Evolutionary conservation across 37 sponge, comb jelly and placozoan genomes (phyloP), one percentile per base, ranked within the genome.

Genomic region (Halisarca cf. caerulea): DNA sequence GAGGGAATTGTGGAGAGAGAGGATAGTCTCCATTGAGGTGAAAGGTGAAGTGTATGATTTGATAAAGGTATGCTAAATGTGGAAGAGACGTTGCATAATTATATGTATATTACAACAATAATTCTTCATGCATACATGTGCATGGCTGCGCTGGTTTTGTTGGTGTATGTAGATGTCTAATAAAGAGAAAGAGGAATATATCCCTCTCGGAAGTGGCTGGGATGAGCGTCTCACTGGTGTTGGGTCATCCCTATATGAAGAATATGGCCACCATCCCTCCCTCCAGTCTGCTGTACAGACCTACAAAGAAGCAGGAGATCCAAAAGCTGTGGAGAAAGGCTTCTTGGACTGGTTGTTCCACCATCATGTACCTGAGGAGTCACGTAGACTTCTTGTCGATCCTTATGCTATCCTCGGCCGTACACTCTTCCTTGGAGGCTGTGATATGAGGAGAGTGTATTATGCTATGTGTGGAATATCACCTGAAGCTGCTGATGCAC

Each of bases 261-360:
- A 68, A 68, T 68, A 68, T 68, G 69, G 69, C 69, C 69, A 30
- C 69, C 69, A 68, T 4, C 35, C 30, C 17, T 68, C 69, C 27
- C 69, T 68, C 32, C 69, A 68, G 33, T 59, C 7, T 2, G 32
- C 35, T 32, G 69, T 68, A 34, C 30, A 30, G 69, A n/a, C 15
- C 32, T 34, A 68, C 69, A 68, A 30, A 30, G 69, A 68, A 68
- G 69, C 69, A 34, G 69, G 69, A 17, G 14, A 39, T 2, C 25
- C 27, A 2, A 17, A 17, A 11, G 9, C 57, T 24, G 51, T 37
- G 36, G 51, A 9, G 14, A 30, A 28, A 37, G 47, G 57, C 6
- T 6, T 34, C 34, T 68, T 68, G 33, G 32, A 68, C 32, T 68
- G 69, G 69, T 34, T 68, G 30, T 34, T 68, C 69, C 69, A 34